Evolutionary conservation across 2,113 vertebrate species (phyloP).

Genomic region (Sisor rabdophorus): DNA sequence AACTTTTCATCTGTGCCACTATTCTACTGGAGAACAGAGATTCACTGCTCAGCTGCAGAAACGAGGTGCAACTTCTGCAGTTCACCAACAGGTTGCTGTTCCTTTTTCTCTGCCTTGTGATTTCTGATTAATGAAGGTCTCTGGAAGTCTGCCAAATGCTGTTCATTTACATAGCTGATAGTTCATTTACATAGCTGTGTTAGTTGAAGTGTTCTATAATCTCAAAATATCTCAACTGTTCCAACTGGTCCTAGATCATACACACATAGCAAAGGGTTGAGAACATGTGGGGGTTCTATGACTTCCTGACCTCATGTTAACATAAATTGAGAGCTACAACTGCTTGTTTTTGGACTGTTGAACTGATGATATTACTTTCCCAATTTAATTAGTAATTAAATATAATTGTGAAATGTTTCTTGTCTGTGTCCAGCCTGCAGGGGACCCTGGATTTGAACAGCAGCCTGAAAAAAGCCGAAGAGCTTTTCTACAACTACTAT

Average conservation of each 20-base stretch:
- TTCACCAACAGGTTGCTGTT: constrained; percentile 67
- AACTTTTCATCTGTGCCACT: constrained; percentile 76
- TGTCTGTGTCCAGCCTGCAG: constrained; percentile 63
- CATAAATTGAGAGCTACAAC: neutral
- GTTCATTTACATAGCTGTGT: neutral
- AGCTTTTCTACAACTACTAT: constrained; percentile 73
- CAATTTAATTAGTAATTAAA: neutral
- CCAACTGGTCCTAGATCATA: neutral
- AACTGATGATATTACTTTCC: neutral
- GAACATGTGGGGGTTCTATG: neutral
- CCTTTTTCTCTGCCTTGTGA: neutral
- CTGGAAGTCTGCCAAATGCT: too few relatives aligned
- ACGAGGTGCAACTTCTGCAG: constrained; percentile 72
- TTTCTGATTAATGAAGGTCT: too few relatives aligned
- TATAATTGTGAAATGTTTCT: neutral
- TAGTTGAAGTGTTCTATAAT: neutral
- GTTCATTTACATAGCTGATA: too few relatives aligned
- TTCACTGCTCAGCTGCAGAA: constrained; percentile 63
- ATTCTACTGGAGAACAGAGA: constrained; percentile 71
- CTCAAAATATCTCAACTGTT: neutral
- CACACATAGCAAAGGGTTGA: neutral
- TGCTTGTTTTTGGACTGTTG: neutral
- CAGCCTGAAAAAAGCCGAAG: constrained; percentile 70
- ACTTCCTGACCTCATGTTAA: neutral
- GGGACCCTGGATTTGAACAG: constrained; percentile 71